A percentile compares a stretch with the other conserved stretches of the same genome.
Conservation (phyloP, 2,113 vertebrate species). For the Loxodonta africana region DNA sequence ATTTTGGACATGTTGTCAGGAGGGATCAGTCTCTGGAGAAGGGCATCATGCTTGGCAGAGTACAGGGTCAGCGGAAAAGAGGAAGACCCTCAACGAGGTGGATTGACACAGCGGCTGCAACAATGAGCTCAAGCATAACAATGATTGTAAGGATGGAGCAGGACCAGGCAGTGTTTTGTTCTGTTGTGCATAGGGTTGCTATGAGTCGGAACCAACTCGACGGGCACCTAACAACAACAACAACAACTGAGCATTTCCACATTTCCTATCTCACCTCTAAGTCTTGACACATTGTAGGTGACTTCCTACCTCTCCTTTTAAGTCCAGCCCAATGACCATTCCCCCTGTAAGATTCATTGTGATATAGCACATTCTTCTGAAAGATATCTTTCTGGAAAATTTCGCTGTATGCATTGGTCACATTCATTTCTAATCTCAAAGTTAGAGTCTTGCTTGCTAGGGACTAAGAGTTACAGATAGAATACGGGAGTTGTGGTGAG, state of each 20-base stretch:
- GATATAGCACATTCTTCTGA: neutral
- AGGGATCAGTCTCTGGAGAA: too few relatives aligned
- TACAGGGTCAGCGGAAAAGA: too few relatives aligned
- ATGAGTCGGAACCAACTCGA: too few relatives aligned
- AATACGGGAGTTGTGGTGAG: neutral
- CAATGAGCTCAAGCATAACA: too few relatives aligned
- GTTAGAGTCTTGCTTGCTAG: neutral
- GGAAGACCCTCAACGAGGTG: too few relatives aligned
- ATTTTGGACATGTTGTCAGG: too few relatives aligned
- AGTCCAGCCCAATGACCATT: neutral
- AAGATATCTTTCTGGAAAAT: neutral
- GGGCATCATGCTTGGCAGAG: too few relatives aligned
- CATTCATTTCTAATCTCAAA: neutral
- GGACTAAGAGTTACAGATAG: neutral
- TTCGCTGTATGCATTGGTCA: neutral
- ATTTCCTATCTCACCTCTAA: neutral
- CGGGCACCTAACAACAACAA: too few relatives aligned
- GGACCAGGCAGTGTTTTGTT: too few relatives aligned
- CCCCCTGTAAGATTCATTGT: neutral
- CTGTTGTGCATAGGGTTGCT: too few relatives aligned
- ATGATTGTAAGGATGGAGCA: too few relatives aligned
- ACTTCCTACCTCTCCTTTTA: neutral
- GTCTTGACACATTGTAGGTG: neutral
- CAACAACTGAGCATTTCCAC: neutral
- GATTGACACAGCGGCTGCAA: too few relatives aligned